Evolutionary conservation across 2,797 vertebrate genomes (phyloP), one percentile per base, ranked within the genome.

Genomic region (Eutrigla gurnardus): DNA sequence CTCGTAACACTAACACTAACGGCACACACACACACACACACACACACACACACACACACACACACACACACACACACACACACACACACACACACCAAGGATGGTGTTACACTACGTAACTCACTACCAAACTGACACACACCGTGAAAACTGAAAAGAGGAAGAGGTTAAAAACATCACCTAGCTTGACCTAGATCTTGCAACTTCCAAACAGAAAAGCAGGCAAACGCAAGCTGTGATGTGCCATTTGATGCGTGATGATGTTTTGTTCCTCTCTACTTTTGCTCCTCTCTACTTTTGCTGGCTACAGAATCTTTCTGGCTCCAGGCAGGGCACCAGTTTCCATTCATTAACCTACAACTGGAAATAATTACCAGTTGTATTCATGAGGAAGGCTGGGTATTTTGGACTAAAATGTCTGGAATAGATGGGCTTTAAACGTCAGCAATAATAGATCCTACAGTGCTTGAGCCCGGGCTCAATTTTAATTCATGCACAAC

Each of bases 331-430:
- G 78, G 77, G 69, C 64, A 90, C 72, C 49, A 83, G 77, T 91
- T 92, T 91, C 91, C 89, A 92, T 83, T 89, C 84, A 91, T 91
- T 91, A 89, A 91, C 79, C 80, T 80, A 90, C 88, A 91, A 91
- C 82, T 92, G 89, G 88, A 92, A 93, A 91, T 90, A 83, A 93
- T 93, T 91, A 92, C 78, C 52, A 75, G 72, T 59, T 37, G 11
- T 70, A 67, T 78, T 75, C 59, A 70, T 46, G 54, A 74, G 65
- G 57, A 50, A 67, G 67, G 72, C 65, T 14, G 81, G 57, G 67
- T 75, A 58, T 71, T 79, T 75, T 71, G 54, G 61, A 83, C 52
- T 18, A 42, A 79, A 84, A 78, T 4, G 45, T 76, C 77, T 83
- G 53, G 63, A 82, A 86, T 57, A 73, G 70, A 86, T 33, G 18